These are phyloP conservation scores for Clavelina lepadiformis DNA, from an alignment of 23 tunicate genomes.

Conservation along the genomic window DNA sequence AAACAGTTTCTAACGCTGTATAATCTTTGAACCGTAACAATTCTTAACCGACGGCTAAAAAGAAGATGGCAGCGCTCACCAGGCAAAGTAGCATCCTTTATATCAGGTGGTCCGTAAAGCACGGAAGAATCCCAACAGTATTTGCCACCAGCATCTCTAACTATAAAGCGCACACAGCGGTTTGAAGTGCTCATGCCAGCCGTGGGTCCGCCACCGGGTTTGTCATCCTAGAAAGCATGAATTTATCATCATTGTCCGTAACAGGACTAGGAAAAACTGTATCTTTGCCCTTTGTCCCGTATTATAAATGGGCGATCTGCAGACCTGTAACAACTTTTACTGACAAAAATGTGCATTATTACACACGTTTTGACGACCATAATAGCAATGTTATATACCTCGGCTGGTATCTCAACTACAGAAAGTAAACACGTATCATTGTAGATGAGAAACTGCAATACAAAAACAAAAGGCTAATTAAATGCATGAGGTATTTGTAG, in stretches of 20 bases:
- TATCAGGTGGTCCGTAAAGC: conserved; percentile 51
- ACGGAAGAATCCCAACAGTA: conserved; percentile 83
- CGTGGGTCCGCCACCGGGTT: conserved; percentile 36
- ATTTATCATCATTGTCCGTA: no score
- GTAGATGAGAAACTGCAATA: conserved; percentile 76
- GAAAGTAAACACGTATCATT: conserved; percentile 84
- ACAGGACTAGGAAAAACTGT: no score
- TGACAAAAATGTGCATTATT: no score
- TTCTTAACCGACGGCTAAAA: background rate
- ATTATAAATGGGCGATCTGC: no score
- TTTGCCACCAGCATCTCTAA: conserved; percentile 79
- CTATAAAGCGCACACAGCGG: conserved; percentile 65
- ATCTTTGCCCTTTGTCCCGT: no score
- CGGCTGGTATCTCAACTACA: conserved; percentile 64
- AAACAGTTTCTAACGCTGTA: no score
- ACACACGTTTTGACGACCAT: no score
- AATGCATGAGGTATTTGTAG: no score
- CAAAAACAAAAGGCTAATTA: no score
- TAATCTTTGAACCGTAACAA: background rate
- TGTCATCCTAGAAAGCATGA: conserved; percentile 5
- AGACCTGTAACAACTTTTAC: no score
- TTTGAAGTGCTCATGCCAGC: conserved; percentile 54
- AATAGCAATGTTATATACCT: no score
- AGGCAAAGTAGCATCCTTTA: conserved; percentile 17
- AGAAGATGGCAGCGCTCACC: conserved; percentile 28